These are phyloP conservation scores for Zaprionus kolodkinae DNA, from an alignment of 1,140 invertebrate species.

Conservation along the genomic window DNA sequence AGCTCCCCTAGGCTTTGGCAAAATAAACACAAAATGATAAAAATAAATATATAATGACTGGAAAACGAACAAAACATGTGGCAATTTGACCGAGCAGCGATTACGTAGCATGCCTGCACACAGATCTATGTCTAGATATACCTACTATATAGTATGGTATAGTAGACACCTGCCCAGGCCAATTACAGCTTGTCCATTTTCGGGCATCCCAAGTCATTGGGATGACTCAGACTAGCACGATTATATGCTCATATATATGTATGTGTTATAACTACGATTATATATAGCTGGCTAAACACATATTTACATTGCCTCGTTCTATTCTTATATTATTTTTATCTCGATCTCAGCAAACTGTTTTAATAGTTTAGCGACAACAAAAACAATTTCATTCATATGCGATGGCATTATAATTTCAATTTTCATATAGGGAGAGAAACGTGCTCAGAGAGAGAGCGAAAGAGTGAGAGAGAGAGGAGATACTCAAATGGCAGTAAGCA, in stretches of 20 bases:
- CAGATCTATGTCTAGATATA: not conserved
- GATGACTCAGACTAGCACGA: conserved; percentile 31
- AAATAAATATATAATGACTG: conserved; percentile 44
- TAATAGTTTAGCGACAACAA: conserved; percentile 63
- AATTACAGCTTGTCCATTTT: conserved; percentile 14
- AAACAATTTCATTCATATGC: conserved; percentile 69
- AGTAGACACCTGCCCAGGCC: not conserved
- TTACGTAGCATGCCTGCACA: not conserved
- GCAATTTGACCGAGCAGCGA: not conserved
- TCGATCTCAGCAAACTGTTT: conserved; percentile 46
- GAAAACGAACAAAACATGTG: conserved; percentile 10
- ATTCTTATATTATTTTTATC: conserved; percentile 52
- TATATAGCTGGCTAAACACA: conserved; percentile 26
- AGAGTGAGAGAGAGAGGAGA: not conserved
- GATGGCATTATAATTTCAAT: conserved; percentile 62
- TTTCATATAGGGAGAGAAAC: conserved; percentile 48
- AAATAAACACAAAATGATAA: conserved; percentile 59
- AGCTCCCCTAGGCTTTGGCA: conserved; percentile 15
- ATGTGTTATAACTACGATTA: conserved; percentile 15
- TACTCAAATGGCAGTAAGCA: not conserved
- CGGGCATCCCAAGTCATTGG: not conserved
- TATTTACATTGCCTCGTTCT: conserved; percentile 38
- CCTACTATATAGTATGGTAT: not conserved
- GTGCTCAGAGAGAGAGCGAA: conserved; percentile 25
- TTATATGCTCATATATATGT: conserved; percentile 3